These are phyloP conservation scores for Hetaerina americana DNA, from an alignment of 1,140 invertebrate genomes.

Conservation along the genomic window DNA sequence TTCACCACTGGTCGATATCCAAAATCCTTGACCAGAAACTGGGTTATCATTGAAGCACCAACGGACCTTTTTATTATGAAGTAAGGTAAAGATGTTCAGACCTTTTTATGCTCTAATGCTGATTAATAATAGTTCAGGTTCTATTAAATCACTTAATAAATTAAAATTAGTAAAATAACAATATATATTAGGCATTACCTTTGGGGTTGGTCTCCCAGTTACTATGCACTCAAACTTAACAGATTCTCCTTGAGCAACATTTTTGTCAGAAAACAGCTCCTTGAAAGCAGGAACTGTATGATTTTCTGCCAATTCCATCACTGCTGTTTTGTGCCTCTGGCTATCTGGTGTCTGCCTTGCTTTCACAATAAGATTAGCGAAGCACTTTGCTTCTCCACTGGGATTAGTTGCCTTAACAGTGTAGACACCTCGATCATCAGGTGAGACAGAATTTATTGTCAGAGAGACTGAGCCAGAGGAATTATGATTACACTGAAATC, in stretches of 20 bases:
- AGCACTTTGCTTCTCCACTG: constrained; percentile 65
- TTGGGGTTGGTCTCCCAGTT: constrained; percentile 54
- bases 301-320: constrained; percentile 37
- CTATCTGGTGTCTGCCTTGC: constrained; percentile 18
- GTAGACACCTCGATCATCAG: constrained; percentile 60
- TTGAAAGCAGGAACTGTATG: constrained; percentile 46
- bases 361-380: constrained; percentile 61
- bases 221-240: constrained; percentile 59
- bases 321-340: not conserved
- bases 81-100: constrained; percentile 9
- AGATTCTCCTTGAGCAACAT: constrained; percentile 34
- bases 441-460: constrained; percentile 38
- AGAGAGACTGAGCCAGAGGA: constrained; percentile 39
- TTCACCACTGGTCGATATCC: constrained; percentile 54
- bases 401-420: constrained; percentile 57
- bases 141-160: not conserved
- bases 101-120: not conserved
- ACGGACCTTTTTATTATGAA: constrained; percentile 37
- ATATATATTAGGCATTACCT: constrained; percentile 32
- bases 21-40: constrained; percentile 53
- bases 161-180: constrained; percentile 4
- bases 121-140: not conserved
- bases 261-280: constrained; percentile 45
- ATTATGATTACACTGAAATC: constrained; percentile 29
- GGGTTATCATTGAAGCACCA: constrained; percentile 61